Percentiles rank a stretch among this genome's conserved stretches.
Conservation (phyloP, 2,113 vertebrate species). For the Ammodytes dubius region DNA sequence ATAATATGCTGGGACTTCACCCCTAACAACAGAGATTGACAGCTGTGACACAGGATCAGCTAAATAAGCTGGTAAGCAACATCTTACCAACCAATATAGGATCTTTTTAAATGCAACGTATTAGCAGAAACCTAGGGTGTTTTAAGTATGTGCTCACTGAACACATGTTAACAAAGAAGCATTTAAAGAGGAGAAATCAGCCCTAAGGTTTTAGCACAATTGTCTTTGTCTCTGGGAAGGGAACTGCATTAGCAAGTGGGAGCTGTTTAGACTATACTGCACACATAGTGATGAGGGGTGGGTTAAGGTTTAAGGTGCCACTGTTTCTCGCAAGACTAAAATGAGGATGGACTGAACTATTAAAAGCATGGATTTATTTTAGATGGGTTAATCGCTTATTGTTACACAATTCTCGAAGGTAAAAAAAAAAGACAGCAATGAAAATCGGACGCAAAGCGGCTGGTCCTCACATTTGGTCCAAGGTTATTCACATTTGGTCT, state of each 20-base stretch:
- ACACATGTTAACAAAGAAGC: conserved; percentile 19
- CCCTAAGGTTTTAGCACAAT: conserved; percentile 14
- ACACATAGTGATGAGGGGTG: neutral
- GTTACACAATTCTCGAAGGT: conserved; percentile 1
- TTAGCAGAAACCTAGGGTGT: neutral
- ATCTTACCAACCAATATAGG: neutral
- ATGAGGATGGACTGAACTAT: conserved; percentile 26
- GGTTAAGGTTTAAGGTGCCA: conserved; percentile 8
- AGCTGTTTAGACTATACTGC: conserved; percentile 20
- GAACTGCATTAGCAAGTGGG: conserved; percentile 37
- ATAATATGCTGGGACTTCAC: conserved; percentile 29
- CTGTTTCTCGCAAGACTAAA: conserved; percentile 3
- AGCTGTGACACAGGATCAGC: neutral
- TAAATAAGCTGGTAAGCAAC: neutral
- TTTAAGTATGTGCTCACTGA: neutral
- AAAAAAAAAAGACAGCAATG: neutral
- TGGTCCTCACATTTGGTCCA: neutral
- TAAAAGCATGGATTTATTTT: conserved; percentile 23
- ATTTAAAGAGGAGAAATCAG: conserved; percentile 6
- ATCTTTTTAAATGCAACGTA: neutral
- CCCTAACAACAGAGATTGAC: neutral
- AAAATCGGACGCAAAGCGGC: neutral
- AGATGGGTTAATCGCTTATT: conserved; percentile 18
- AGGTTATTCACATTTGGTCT: conserved; percentile 54
- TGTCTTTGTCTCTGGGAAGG: conserved; percentile 12